Percentiles rank a stretch among this genome's conserved stretches.
Evolutionary conservation across 1,140 invertebrate genomes (phyloP).

Genomic region (Musca vetustissima): DNA sequence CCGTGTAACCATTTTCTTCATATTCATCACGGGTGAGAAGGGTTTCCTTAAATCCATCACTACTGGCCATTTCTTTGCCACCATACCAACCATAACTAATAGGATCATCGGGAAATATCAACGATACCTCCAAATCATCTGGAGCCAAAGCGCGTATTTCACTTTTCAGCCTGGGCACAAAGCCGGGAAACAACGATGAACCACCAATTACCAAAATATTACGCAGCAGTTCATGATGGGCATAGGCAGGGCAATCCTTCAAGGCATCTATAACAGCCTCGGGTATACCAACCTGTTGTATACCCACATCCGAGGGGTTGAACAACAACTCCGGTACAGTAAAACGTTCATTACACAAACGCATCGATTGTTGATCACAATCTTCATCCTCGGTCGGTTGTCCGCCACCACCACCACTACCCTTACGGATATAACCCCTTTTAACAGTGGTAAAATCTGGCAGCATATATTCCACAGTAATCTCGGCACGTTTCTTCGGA

Average conservation of each 20-base stretch:
- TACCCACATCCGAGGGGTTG: constrained; percentile 91
- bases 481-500: constrained; percentile 64
- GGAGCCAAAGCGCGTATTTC: constrained; percentile 80
- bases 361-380: constrained; percentile 70
- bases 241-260: constrained; percentile 71
- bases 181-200: constrained; percentile 79
- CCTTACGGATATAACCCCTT: constrained; percentile 70
- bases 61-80: constrained; percentile 73
- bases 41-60: constrained; percentile 72
- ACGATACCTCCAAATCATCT: constrained; percentile 72
- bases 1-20: constrained; percentile 76
- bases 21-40: constrained; percentile 83
- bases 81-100: constrained; percentile 87
- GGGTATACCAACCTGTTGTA: constrained; percentile 82
- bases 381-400: constrained; percentile 47
- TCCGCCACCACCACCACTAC: constrained; percentile 26
- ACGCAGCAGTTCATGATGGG: constrained; percentile 77
- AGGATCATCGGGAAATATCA: constrained; percentile 74
- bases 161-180: constrained; percentile 76
- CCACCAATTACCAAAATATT: constrained; percentile 96
- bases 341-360: constrained; percentile 91
- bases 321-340: constrained; percentile 94
- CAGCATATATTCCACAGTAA: constrained; percentile 89
- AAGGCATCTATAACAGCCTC: constrained; percentile 84
- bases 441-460: constrained; percentile 90